A percentile compares a stretch with the other conserved stretches of the same genome.
Conservation (phyloP, 2,113 vertebrate species). For the Poecile atricapillus region DNA sequence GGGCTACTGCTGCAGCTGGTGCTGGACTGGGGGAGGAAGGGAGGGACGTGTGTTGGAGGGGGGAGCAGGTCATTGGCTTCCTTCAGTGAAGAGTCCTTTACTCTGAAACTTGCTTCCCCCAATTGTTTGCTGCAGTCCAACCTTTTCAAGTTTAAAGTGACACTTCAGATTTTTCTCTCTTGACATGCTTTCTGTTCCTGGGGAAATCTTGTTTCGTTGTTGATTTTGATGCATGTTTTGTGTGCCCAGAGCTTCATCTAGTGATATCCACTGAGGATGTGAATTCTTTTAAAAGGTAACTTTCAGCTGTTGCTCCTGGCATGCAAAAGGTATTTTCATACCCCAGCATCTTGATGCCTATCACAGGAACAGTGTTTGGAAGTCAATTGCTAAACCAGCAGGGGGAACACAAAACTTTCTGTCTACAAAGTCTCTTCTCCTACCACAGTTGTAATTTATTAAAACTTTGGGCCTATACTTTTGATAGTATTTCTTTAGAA, state of each 20-base stretch:
- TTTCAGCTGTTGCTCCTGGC: background rate
- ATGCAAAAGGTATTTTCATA: background rate
- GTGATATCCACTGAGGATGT: background rate
- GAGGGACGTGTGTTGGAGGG: background rate
- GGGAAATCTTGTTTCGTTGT: background rate
- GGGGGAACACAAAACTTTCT: slow-evolving; percentile 64
- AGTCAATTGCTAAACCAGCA: slow-evolving; percentile 64
- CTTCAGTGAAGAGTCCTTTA: slow-evolving; percentile 43
- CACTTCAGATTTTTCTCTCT: slow-evolving; percentile 24
- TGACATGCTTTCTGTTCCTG: background rate
- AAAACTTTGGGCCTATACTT: background rate
- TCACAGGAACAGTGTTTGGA: slow-evolving; percentile 25
- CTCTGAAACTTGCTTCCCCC: slow-evolving; percentile 47
- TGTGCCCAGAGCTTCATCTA: background rate
- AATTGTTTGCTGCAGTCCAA: slow-evolving; percentile 35
- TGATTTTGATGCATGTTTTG: background rate
- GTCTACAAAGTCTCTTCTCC: background rate
- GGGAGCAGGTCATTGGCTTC: slow-evolving; percentile 20
- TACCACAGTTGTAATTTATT: background rate
- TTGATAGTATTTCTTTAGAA: background rate
- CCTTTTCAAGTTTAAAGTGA: slow-evolving; percentile 48
- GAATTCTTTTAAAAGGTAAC: background rate
- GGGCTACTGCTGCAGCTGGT: background rate
- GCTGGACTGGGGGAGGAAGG: slow-evolving; percentile 15
- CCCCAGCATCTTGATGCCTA: background rate